These are phyloP conservation scores for Hirtodrosophila confusa DNA, from an alignment of 2,888 invertebrate species.

Conservation along the genomic window DNA sequence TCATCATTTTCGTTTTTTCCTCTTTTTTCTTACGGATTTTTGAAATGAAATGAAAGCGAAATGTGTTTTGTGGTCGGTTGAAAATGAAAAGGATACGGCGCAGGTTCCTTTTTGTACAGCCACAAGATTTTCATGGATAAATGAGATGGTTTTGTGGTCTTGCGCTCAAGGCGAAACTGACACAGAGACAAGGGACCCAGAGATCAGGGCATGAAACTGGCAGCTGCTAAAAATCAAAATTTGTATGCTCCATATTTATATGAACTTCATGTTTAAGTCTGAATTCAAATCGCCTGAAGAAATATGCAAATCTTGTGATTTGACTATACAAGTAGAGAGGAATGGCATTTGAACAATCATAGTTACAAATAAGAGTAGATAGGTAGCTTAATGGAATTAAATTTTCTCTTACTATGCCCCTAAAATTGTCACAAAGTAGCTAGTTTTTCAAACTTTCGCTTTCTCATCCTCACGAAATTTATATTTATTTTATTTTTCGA, in stretches of 20 bases:
- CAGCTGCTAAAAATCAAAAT: slow-evolving; percentile 48
- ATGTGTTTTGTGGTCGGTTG: slow-evolving; percentile 73
- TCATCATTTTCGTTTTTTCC: slow-evolving; percentile 67
- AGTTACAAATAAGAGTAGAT: no score
- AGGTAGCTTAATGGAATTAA: no score
- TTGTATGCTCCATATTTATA: slow-evolving; percentile 10
- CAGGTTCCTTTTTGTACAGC: slow-evolving; percentile 60
- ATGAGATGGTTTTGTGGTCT: slow-evolving; percentile 76
- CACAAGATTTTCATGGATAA: slow-evolving; percentile 76
- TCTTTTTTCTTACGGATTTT: slow-evolving; percentile 40
- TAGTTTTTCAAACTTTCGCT: no score
- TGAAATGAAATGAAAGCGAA: slow-evolving; percentile 73
- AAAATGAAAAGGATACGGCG: slow-evolving; percentile 75
- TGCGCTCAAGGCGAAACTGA: slow-evolving; percentile 50
- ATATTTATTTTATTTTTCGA: no score
- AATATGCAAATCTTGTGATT: not conserved
- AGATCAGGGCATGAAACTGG: slow-evolving; percentile 48
- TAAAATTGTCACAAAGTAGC: no score
- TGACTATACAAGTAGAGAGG: not conserved
- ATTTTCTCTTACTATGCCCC: no score
- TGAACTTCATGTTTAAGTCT: not conserved
- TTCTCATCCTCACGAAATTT: no score
- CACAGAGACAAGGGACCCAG: slow-evolving; percentile 28
- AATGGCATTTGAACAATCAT: not conserved
- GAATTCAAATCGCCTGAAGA: slow-evolving; percentile 2